Base-by-base conservation (phyloP, 2,888 invertebrate species). In the Caenorhabditis imperialis region DNA sequence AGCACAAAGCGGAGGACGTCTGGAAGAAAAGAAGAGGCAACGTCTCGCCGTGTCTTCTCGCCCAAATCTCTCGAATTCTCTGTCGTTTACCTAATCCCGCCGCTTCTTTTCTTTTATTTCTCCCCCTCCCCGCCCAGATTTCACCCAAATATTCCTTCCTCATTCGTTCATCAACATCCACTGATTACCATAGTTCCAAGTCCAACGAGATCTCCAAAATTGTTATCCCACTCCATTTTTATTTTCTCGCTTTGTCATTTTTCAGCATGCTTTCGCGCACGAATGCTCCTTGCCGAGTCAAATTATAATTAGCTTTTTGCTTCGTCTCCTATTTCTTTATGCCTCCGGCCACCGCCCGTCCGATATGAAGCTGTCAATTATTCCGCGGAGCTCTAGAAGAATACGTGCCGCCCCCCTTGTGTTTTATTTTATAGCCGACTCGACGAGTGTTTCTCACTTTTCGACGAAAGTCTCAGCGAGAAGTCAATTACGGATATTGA, bases 251-350 rank as follows among this genome's bases (percentile, higher is more conserved):
- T n/a, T n/a, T n/a, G n/a, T 38, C 25, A 14, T 35, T 37, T 33
- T 23, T 51, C 10, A 44, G 6, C 40, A 25, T 50, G 33, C 50
- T 58, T 35, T 69, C 58, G 38, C 67, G 57, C 69, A 58, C 69
- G 65, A 65, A 57, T 57, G 65, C 65, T 65, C 50, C 45, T 47
- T 45, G 53, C 54, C 48, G 42, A 65, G 65, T 65, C 65, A 65
- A 65, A 65, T 65, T 57, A 65, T 65, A 65, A 65, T 65, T 65
- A 65, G 65, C 65, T 57, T 65, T 65, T 65, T 65, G 65, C 65
- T 50, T 50, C 55, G 42, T 65, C 65, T 65, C 65, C 65, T 65
- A 65, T 65, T 65, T 65, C 65, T 48, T 65, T 27, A 65, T 65
- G 65, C 40, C 54, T 16, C 63, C 47, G n/a, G n/a, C n/a, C n/a